Percentiles rank a stretch among this genome's conserved stretches.
phyloP scores from a whole-genome alignment of 1,140 invertebrate species.

The Sinella curviseta region DNA sequence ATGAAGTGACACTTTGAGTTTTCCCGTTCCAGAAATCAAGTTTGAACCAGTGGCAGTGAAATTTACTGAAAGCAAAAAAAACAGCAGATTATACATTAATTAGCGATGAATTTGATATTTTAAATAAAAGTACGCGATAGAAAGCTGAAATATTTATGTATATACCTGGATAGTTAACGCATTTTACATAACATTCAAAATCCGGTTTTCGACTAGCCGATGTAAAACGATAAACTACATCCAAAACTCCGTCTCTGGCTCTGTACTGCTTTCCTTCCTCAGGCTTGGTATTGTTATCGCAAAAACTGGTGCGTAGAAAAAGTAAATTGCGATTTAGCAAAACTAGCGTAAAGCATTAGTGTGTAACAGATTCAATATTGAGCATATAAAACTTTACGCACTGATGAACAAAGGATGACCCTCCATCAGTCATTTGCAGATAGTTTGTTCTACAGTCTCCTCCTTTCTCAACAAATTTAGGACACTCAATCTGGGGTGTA shows the following conservation, averaged over 20 bases:
- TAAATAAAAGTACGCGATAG: background rate
- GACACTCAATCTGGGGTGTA: constrained; percentile 42
- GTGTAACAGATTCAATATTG: background rate
- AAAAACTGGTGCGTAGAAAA: constrained; percentile 41
- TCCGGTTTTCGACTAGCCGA: background rate
- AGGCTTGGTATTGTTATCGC: constrained; percentile 21
- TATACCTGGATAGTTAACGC: constrained; percentile 44
- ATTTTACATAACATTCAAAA: constrained; percentile 45
- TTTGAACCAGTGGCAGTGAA: constrained; percentile 8
- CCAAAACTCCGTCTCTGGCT: constrained; percentile 33
- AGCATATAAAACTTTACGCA: too few relatives aligned
- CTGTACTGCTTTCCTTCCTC: constrained; percentile 17
- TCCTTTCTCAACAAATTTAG: constrained; percentile 29
- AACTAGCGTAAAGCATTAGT: background rate
- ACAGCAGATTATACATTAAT: background rate
- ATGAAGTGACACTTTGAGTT: background rate
- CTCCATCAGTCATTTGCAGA: constrained; percentile 45
- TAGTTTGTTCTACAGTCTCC: constrained; percentile 39
- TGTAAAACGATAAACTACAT: constrained; percentile 39
- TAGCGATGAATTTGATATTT: background rate
- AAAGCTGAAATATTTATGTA: background rate
- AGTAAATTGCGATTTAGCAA: background rate
- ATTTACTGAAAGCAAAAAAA: background rate
- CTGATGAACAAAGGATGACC: constrained; percentile 39
- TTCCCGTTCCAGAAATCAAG: background rate